Percentiles rank a stretch among this genome's conserved stretches.
phyloP scores from a whole-genome alignment of 1,140 invertebrate genomes.

The Drosophila tropicalis region DNA sequence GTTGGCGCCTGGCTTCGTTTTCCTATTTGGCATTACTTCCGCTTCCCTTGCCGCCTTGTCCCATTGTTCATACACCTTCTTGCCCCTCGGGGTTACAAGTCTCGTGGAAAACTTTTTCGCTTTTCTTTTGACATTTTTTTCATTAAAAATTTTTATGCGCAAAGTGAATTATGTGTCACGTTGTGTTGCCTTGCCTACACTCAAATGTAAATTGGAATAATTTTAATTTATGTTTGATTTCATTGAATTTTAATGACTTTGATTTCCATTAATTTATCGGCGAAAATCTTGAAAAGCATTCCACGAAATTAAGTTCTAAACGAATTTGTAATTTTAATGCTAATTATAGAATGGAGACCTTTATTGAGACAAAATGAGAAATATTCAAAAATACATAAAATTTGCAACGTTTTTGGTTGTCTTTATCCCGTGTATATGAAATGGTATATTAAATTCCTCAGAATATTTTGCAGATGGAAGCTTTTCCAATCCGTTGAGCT shows the following conservation, averaged over 20 bases:
- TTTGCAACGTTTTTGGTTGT: too few species aligned
- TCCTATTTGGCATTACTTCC: constrained; percentile 71
- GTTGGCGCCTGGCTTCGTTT: constrained; percentile 65
- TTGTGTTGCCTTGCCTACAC: constrained; percentile 46
- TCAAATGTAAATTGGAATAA: constrained; percentile 60
- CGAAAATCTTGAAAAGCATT: background rate
- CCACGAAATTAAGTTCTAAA: constrained; percentile 7
- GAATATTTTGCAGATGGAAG: too few species aligned
- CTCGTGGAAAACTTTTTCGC: constrained; percentile 48
- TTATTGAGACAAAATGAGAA: too few species aligned
- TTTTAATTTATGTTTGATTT: constrained; percentile 65
- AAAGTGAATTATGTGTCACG: constrained; percentile 70
- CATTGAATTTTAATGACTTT: constrained; percentile 77
- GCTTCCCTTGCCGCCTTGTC: constrained; percentile 60
- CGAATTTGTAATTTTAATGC: background rate
- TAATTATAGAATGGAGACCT: too few species aligned
- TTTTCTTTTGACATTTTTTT: constrained; percentile 57
- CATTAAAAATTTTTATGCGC: constrained; percentile 57
- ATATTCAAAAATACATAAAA: too few species aligned
- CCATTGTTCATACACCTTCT: constrained; percentile 41
- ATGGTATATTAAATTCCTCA: too few species aligned
- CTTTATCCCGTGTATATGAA: too few species aligned
- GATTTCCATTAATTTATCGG: background rate
- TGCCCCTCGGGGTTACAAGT: constrained; percentile 19
- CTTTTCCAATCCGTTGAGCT: too few species aligned